phyloP scores from a whole-genome alignment of 2,888 invertebrate species.

The Drosophila sordidula region DNA sequence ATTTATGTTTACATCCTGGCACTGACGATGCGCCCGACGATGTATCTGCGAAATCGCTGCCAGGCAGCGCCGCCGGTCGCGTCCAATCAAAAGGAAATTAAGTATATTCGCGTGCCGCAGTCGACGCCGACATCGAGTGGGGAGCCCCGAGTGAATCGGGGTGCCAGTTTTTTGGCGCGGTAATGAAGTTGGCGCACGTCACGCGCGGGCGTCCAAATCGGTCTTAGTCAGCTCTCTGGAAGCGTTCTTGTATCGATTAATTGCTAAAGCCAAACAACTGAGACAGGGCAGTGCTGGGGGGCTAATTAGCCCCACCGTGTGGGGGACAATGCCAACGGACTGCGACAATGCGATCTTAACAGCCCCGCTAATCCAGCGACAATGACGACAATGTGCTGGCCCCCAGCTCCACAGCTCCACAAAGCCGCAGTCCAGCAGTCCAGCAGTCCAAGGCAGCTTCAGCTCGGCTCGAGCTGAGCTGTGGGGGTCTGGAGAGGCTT shows the following conservation, averaged over 20 bases:
- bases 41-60: constrained; percentile 55
- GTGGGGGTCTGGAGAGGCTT: constrained; percentile 42
- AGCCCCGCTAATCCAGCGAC: constrained; percentile 67
- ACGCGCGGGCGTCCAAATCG: constrained; percentile 47
- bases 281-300: constrained; percentile 6
- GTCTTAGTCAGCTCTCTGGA: constrained; percentile 29
- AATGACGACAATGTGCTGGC: constrained; percentile 53
- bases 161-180: not conserved
- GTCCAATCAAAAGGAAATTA: constrained; percentile 78
- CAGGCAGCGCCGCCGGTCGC: constrained; percentile 44
- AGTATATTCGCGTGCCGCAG: constrained; percentile 66
- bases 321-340: constrained; percentile 29
- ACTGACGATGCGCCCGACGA: constrained; percentile 50
- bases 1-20: constrained; percentile 42
- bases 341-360: constrained; percentile 52
- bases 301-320: constrained; percentile 66
- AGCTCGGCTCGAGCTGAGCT: constrained; percentile 7
- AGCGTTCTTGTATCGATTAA: constrained; percentile 61
- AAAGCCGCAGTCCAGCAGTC: not conserved
- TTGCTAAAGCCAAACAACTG: constrained; percentile 68
- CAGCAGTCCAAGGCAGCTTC: constrained; percentile 22
- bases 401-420: not conserved
- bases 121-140: not conserved
- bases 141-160: too few relatives aligned
- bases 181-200: constrained; percentile 50